Evolutionary conservation across 2,888 invertebrate genomes (phyloP), one percentile per base, ranked within the genome.

Genomic region (Drosophila lacicola): DNA sequence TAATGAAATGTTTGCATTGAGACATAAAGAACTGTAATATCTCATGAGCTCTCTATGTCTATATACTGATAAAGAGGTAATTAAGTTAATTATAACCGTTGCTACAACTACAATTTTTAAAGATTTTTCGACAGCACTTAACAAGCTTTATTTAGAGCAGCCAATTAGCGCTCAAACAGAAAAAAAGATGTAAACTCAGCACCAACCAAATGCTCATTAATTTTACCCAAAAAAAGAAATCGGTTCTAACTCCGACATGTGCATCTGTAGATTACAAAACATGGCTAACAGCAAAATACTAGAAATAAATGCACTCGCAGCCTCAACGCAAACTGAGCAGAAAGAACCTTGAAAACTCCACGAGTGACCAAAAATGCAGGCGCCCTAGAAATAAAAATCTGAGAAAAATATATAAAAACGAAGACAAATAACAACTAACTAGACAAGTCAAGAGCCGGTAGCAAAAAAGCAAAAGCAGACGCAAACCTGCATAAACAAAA

Each of bases 271-370:
- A 74, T 80, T 76, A 51, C 69, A 57, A 41, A 78, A 78, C 54
- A 60, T 29, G 49, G n/a, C 41, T 36, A 42, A 41, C 5, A 50
- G 49, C 62, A 69, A 50, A 45, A 61, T 3, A 3, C 6, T 6
- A 14, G 2, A 36, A 13, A 44, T 39, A 62, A 62, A 50, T 60
- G 58, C 45, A 39, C 62, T 49, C 39, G 56, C 39, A 47, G 57
- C 50, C 55, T 29, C 29, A 2, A 10, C 54, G 46, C 37, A 50
- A 65, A 62, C 41, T n/a, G 10, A 34, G 49, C 53, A 44, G 44
- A 58, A 63, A 74, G 71, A 87, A 80, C 83, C 88, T 83, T 87
- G 85, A 87, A 70, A 70, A 64, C 80, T 66, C 39, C 55, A 56
- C 63, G 67, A 80, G 46, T 77, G 74, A 34, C 79, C 77, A 71